Base-by-base conservation (phyloP, 37 sponge, comb jelly and placozoan species). In the Aplysina aerophoba region DNA sequence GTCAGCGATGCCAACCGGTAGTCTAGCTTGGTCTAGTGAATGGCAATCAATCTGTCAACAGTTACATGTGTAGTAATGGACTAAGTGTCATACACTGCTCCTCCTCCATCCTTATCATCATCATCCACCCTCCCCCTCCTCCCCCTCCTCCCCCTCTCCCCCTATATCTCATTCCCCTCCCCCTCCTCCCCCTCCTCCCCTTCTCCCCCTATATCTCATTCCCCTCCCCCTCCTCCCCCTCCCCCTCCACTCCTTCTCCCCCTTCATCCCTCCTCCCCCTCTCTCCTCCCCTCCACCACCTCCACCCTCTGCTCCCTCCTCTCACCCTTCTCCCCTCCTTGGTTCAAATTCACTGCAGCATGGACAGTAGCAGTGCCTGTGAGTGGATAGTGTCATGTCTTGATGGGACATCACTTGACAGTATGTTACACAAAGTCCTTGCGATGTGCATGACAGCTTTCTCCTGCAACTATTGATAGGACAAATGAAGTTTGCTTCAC, bases 281-380 rank as follows among this genome's bases (percentile, higher is more conserved):
- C 19, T 54, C 83, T 20, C 66, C 63, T 33, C 25, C 66, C 31
- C 25, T 54, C 33, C 8, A 31, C 64, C 66, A 3, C 66, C 40
- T 55, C 35, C 79, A 53, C 59, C 30, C 27, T 39, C 35, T 40
- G 21, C 64, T 81, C 25, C n/a, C 69, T 44, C 36, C 55, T 27
- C 40, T 30, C 74, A 58, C 28, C 55, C 33, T 28, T 15, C 83
- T 54, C 58, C 57, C 59, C 62, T 68, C 61, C 21, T 56, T 61
- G n/a, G 44, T 84, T n/a, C 58, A 53, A 33, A 28, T 4, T n/a
- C n/a, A 24, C 68, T 38, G 25, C 73, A 85, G 58, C 31, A 84
- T 54, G 74, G 75, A 84, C 58, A 87, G 64, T 8, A 73, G 25
- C 30, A 67, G 73, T 34, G 38, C 33, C 57, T 84, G 79, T 73